phyloP scores from a whole-genome alignment of 2,888 invertebrate genomes.

The Volucella bombylans region DNA sequence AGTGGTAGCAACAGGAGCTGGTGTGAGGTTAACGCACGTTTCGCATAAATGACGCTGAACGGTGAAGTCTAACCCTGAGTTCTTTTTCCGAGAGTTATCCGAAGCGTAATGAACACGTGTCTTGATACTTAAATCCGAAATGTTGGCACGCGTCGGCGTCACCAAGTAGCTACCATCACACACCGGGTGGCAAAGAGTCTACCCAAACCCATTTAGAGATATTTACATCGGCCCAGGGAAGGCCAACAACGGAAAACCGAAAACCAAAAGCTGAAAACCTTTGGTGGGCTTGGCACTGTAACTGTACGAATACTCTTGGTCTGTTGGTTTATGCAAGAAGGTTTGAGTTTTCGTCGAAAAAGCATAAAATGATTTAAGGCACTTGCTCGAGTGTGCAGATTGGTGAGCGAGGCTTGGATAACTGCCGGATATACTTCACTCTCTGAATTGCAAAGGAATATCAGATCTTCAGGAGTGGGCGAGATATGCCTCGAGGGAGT shows the following conservation, averaged over 20 bases:
- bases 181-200: background rate
- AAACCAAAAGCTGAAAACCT: no score
- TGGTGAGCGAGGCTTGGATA: slow-evolving; percentile 6
- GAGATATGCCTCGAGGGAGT: background rate
- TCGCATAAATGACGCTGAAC: slow-evolving; percentile 22
- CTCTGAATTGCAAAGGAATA: background rate
- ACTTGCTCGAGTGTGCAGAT: slow-evolving; percentile 8
- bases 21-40: slow-evolving; percentile 27
- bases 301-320: slow-evolving; percentile 9
- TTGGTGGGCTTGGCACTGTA: background rate
- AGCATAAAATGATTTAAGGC: slow-evolving; percentile 38
- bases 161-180: background rate
- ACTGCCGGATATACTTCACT: background rate
- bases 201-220: no score
- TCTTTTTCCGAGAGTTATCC: background rate
- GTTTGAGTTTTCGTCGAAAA: slow-evolving; percentile 5
- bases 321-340: slow-evolving; percentile 1
- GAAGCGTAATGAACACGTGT: slow-evolving; percentile 51
- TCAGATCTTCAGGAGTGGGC: background rate
- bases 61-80: background rate
- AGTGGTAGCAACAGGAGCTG: slow-evolving; percentile 48
- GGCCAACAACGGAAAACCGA: no score
- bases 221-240: no score
- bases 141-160: slow-evolving; percentile 41
- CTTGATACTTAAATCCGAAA: slow-evolving; percentile 35